Evolutionary conservation across 2,113 vertebrate genomes (phyloP).

Genomic region (Dolichotis patagonum): DNA sequence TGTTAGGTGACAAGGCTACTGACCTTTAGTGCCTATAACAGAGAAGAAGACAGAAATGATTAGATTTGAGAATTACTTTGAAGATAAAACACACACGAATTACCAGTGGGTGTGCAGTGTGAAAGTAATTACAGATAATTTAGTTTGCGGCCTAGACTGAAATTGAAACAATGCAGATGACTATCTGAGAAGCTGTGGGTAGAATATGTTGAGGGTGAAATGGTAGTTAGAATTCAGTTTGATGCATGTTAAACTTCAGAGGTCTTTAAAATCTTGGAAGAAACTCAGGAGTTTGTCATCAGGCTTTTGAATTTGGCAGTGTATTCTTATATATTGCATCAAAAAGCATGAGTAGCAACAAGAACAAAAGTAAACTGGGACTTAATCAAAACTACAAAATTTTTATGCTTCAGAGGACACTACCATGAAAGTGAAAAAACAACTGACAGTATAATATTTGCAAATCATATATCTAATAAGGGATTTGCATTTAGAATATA

Average conservation of each 20-base stretch:
- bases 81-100: not conserved
- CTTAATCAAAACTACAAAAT: not conserved
- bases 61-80: not conserved
- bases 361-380: not conserved
- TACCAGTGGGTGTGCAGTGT: not conserved
- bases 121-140: slow-evolving; percentile 1
- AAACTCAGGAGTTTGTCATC: not conserved
- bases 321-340: not conserved
- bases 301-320: not conserved
- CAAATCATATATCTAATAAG: not conserved
- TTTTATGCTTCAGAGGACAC: slow-evolving; percentile 1
- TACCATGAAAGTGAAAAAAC: not conserved
- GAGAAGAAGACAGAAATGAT: not conserved
- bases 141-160: not conserved
- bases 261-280: slow-evolving; percentile 37
- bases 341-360: slow-evolving; percentile 9
- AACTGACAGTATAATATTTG: not conserved
- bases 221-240: slow-evolving; percentile 33
- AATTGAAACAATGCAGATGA: slow-evolving; percentile 35
- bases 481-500: not conserved
- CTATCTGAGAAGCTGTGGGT: not conserved
- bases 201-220: not conserved
- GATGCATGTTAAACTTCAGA: not conserved
- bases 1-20: not conserved
- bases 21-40: not conserved